Conservation (phyloP, 64 coral and sea anemone genomes). For the Porites lutea region DNA sequence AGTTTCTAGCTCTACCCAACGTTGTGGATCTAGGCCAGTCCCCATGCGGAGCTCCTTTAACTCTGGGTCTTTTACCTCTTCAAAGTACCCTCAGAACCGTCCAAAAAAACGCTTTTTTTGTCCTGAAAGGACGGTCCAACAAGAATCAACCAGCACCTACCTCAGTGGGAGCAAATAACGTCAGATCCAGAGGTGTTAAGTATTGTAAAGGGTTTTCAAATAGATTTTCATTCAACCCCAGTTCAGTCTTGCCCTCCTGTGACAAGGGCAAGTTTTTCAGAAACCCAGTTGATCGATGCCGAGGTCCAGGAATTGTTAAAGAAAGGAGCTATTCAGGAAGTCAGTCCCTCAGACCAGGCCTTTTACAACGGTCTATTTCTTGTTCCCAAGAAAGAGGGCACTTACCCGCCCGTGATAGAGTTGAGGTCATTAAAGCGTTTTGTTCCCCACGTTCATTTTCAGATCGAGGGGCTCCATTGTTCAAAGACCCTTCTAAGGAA, state of each 20-base stretch:
- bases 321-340: background rate
- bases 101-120: constrained; percentile 39
- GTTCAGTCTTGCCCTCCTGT: background rate
- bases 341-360: too few relatives aligned
- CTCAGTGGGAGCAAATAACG: constrained; percentile 23
- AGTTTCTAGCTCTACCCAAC: background rate
- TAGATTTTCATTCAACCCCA: constrained; percentile 5
- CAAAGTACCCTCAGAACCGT: background rate
- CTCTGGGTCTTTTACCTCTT: too few relatives aligned
- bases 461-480: too few relatives aligned
- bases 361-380: too few relatives aligned
- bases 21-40: background rate
- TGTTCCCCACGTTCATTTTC: too few relatives aligned
- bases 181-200: constrained; percentile 28
- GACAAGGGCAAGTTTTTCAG: background rate
- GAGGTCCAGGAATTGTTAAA: background rate
- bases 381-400: too few relatives aligned
- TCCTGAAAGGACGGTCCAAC: background rate
- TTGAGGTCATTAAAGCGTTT: too few relatives aligned
- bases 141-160: constrained; percentile 18
- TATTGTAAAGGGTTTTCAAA: constrained; percentile 32
- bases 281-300: background rate
- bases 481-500: too few relatives aligned
- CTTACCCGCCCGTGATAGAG: too few relatives aligned
- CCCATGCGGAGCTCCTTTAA: too few relatives aligned